Conservation (phyloP, 1,140 invertebrate genomes). For the Hydropsyche tenuis region DNA sequence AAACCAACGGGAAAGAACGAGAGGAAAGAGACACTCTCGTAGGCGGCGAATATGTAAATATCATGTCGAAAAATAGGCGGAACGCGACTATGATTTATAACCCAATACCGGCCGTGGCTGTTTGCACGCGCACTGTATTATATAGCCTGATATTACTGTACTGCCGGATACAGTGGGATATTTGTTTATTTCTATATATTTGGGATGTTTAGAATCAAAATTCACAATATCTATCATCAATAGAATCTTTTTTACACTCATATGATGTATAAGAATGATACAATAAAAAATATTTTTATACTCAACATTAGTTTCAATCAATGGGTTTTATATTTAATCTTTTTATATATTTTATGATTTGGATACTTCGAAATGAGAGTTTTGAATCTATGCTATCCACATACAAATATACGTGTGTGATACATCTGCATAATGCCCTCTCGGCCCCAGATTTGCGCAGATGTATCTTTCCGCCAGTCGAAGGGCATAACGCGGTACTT, state of each 20-base stretch:
- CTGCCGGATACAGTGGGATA: too few relatives aligned
- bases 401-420: neutral
- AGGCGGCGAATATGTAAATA: slow-evolving; percentile 1
- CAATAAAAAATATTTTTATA: too few relatives aligned
- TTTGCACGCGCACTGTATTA: neutral
- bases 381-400: too few relatives aligned
- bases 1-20: neutral
- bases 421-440: slow-evolving; percentile 6
- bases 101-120: slow-evolving; percentile 9
- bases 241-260: too few relatives aligned
- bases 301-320: too few relatives aligned
- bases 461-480: neutral
- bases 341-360: too few relatives aligned
- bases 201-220: too few relatives aligned
- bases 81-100: slow-evolving; percentile 14
- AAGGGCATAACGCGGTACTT: neutral
- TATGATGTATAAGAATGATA: too few relatives aligned
- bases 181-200: too few relatives aligned
- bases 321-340: too few relatives aligned
- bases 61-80: slow-evolving; percentile 16
- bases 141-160: neutral
- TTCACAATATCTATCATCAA: too few relatives aligned
- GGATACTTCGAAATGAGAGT: too few relatives aligned
- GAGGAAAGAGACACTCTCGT: neutral
- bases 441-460: slow-evolving; percentile 1